phyloP scores from a whole-genome alignment of 2,888 invertebrate species.

The Cataglyphis cursor region DNA sequence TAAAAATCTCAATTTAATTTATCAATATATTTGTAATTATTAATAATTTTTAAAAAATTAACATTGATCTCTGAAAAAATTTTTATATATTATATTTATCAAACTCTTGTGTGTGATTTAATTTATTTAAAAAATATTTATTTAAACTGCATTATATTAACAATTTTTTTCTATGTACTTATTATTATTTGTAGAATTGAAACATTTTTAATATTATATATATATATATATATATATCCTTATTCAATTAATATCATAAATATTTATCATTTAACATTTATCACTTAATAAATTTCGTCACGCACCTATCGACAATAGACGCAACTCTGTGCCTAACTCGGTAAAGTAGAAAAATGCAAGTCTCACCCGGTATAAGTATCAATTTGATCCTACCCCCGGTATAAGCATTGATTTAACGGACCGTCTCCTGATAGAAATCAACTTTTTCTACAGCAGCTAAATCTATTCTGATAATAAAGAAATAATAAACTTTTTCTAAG shows the following conservation, averaged over 20 bases:
- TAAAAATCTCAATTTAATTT: not conserved
- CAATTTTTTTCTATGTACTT: not conserved
- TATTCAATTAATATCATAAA: not conserved
- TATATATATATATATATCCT: not conserved
- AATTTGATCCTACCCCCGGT: not conserved
- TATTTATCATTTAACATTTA: not conserved
- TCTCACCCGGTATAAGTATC: constrained; percentile 22
- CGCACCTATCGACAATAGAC: constrained; percentile 14
- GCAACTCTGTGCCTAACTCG: constrained; percentile 22
- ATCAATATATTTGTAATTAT: not conserved
- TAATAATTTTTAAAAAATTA: constrained; percentile 8
- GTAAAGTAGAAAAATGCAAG: constrained; percentile 22
- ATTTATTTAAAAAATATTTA: not conserved
- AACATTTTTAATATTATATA: not conserved
- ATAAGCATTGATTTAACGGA: constrained; percentile 21
- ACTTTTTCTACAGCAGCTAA: constrained; percentile 16
- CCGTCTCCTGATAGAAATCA: not conserved
- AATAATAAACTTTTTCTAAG: not conserved
- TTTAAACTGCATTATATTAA: not conserved
- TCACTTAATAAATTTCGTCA: not conserved
- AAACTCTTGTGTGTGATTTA: not conserved
- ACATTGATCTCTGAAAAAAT: not conserved
- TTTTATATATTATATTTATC: not conserved
- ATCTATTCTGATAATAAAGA: not conserved
- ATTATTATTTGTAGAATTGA: not conserved